Percentiles rank a stretch among this genome's conserved stretches.
phyloP scores from a whole-genome alignment of 2,113 vertebrate genomes.

The Pyxicephalus adspersus region DNA sequence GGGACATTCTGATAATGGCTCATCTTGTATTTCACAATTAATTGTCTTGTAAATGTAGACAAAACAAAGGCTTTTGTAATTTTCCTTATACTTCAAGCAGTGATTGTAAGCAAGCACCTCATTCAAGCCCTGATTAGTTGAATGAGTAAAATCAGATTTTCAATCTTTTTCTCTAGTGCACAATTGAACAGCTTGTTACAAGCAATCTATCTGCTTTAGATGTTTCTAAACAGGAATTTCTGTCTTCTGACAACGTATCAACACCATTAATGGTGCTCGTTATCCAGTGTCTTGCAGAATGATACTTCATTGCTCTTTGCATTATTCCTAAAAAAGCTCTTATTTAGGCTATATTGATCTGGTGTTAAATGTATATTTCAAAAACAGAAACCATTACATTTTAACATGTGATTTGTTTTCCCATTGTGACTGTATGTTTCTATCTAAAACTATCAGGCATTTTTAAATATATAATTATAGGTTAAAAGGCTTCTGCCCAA shows the following conservation, averaged over 20 bases:
- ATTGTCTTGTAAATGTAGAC: background rate
- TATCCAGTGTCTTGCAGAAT: constrained; percentile 5
- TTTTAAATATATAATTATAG: too few species aligned
- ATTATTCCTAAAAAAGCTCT: too few species aligned
- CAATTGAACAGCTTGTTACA: constrained; percentile 39
- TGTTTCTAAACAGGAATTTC: constrained; percentile 36
- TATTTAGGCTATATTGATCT: background rate
- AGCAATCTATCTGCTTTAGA: constrained; percentile 27
- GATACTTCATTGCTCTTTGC: too few species aligned
- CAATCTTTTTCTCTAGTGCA: constrained; percentile 33
- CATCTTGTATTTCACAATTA: too few species aligned
- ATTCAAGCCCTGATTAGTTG: constrained; percentile 28
- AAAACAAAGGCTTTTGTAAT: background rate
- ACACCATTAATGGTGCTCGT: constrained; percentile 21
- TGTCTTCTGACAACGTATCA: constrained; percentile 41
- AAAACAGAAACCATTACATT: too few species aligned
- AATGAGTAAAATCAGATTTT: constrained; percentile 43
- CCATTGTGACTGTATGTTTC: too few species aligned
- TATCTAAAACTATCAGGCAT: too few species aligned
- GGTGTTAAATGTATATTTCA: too few species aligned
- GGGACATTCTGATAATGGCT: too few species aligned
- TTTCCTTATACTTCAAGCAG: background rate
- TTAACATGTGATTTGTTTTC: too few species aligned
- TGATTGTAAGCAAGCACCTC: constrained; percentile 22
- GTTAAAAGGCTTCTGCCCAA: too few species aligned